Percentiles rank a stretch among this genome's conserved stretches.
Conservation (phyloP, 2,888 invertebrate genomes). For the Euzetes globulus region DNA sequence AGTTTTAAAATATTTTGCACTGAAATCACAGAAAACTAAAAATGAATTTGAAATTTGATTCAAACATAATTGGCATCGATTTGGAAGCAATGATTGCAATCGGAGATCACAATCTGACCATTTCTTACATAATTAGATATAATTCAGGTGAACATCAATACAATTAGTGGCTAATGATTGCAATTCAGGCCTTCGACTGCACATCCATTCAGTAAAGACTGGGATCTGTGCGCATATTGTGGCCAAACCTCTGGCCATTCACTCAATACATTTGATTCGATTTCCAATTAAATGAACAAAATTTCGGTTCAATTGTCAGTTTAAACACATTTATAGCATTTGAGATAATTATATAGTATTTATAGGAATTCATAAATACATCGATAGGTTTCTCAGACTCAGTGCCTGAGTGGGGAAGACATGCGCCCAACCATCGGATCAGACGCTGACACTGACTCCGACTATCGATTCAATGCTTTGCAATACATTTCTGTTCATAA, state of each 20-base stretch:
- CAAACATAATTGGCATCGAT: neutral
- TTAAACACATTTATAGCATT: neutral
- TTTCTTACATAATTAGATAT: neutral
- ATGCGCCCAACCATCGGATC: neutral
- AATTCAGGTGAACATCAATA: slow-evolving; percentile 5
- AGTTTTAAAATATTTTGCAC: too few species aligned
- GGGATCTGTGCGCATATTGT: neutral
- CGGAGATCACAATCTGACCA: neutral
- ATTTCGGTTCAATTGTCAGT: neutral
- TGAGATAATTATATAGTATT: slow-evolving; percentile 5
- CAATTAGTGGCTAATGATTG: too few species aligned
- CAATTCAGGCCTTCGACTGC: too few species aligned
- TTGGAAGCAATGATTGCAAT: neutral
- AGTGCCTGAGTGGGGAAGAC: neutral
- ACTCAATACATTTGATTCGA: neutral
- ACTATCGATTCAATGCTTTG: neutral
- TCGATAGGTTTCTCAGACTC: neutral
- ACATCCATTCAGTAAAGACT: too few species aligned
- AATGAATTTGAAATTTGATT: too few species aligned
- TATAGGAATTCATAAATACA: slow-evolving; percentile 8
- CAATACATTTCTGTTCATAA: neutral
- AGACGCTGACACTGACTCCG: neutral
- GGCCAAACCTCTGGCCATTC: neutral
- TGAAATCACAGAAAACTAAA: too few species aligned
- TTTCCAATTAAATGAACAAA: neutral